Evolutionary conservation across 2,888 invertebrate genomes (phyloP).

Genomic region (Eupithecia exiguata): DNA sequence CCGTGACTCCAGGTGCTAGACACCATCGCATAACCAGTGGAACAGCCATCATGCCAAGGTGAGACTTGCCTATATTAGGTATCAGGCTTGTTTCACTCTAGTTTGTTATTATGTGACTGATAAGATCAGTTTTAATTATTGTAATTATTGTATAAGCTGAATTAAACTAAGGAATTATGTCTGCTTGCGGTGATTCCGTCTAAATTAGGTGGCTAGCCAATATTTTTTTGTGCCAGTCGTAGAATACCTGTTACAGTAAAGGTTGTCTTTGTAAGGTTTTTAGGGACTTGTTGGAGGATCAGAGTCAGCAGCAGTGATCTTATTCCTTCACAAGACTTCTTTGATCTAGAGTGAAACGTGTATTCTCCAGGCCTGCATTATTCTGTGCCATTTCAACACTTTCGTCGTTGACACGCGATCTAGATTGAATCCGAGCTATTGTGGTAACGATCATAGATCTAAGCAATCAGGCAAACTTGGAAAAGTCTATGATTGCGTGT

Average conservation of each 20-base stretch:
- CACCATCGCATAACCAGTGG: constrained; percentile 27
- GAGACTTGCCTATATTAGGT: constrained; percentile 1
- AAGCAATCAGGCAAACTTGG: constrained; percentile 22
- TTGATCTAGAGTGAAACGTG: not conserved
- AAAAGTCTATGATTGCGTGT: constrained; percentile 23
- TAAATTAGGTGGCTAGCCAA: no score
- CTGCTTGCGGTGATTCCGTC: no score
- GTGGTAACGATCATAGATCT: constrained; percentile 15
- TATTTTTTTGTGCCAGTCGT: no score
- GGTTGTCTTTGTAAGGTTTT: no score
- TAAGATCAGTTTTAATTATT: not conserved
- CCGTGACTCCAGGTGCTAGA: constrained; percentile 33
- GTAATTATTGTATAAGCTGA: no score
- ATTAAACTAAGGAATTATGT: no score
- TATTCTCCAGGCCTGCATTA: not conserved
- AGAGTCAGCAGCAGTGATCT: no score
- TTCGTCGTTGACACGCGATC: constrained; percentile 23
- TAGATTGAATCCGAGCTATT: constrained; percentile 12
- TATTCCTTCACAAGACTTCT: no score
- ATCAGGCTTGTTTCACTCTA: not conserved
- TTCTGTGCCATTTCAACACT: constrained; percentile 13
- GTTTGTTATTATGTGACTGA: not conserved
- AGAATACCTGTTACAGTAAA: no score
- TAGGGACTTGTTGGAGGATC: no score
- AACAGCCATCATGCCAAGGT: constrained; percentile 24